Evolutionary conservation across 2,797 vertebrate species (phyloP).

Genomic region (Sorex maritimensis): DNA sequence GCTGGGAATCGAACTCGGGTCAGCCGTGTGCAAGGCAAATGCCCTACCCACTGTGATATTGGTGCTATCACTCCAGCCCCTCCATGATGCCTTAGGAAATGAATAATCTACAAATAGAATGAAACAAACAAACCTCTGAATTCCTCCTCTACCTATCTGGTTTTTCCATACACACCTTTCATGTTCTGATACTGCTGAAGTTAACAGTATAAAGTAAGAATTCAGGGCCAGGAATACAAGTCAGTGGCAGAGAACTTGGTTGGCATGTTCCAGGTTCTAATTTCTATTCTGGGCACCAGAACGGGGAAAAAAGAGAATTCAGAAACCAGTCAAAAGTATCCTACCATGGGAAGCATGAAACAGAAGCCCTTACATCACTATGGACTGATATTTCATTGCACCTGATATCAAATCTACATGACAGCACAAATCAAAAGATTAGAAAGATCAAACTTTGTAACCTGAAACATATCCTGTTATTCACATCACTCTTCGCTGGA

Average conservation of each 20-base stretch:
- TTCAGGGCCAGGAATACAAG: too few species aligned
- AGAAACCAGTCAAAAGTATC: constrained; percentile 1
- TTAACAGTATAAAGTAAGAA: constrained; percentile 17
- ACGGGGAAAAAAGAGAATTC: not conserved
- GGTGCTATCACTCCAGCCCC: too few species aligned
- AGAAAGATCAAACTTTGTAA: constrained; percentile 61
- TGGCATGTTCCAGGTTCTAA: too few species aligned
- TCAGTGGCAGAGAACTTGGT: too few species aligned
- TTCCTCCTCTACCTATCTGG: not conserved
- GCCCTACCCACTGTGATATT: too few species aligned
- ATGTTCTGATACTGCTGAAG: not conserved
- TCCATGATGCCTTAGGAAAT: not conserved
- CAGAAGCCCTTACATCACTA: not conserved
- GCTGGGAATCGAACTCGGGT: too few species aligned
- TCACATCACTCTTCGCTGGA: constrained; percentile 33
- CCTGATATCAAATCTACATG: not conserved
- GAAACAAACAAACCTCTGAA: not conserved
- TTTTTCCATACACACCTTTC: not conserved
- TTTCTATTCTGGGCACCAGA: too few species aligned
- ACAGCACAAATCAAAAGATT: constrained; percentile 9
- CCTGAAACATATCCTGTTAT: constrained; percentile 31
- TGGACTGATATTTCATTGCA: constrained; percentile 26
- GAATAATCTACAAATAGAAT: not conserved
- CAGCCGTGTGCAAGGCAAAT: too few species aligned
- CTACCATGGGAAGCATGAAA: not conserved